Evolutionary conservation across 2,888 invertebrate genomes (phyloP), one percentile per base, ranked within the genome.

Genomic region (Amiota minor): DNA sequence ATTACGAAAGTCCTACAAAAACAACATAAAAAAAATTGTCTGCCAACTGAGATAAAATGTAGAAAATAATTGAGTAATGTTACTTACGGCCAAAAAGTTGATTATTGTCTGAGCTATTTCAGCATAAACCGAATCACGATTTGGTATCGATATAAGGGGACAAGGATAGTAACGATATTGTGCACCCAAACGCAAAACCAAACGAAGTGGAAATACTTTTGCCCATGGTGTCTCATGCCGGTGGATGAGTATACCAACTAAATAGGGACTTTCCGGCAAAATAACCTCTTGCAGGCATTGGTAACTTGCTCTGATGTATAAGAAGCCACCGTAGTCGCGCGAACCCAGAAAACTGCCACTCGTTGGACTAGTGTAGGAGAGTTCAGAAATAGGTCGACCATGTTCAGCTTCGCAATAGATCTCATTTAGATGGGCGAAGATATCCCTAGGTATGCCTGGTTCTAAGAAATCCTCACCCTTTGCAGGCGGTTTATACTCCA

Each of bases 21-120:
- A 18, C 12, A 62, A 3, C 85, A 86, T 50, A 35, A 73, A 67
- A 16, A 16, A 6, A 35, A 3, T 35, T 35, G 6, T 35, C 35
- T 35, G 35, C 6, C 6, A 35, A 35, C 35, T 35, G 35, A 2
- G 35, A 2, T 35, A 23, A 23, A 23, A 23, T 23, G 3, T 3
- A 71, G 56, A 18, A 35, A 59, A 70, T 55, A 56, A 1, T 16
- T 8, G 10, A 56, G 4, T 0, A 53, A 12, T 35, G 2, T n/a
- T 14, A 62, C 90, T 90, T 87, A 92, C 92, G 11, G 95, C 96
- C 78, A 96, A 90, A 72, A 97, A 92, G 90, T 95, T 96, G 89
- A 97, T 95, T 75, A 97, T 95, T 11, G 96, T 96, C 87, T 96
- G 96, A 0, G 96, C 96, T 74, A 96, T 94, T 90, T 96, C 96